Base-by-base conservation (phyloP, 2,797 vertebrate species). In the Psittacula derbiana region DNA sequence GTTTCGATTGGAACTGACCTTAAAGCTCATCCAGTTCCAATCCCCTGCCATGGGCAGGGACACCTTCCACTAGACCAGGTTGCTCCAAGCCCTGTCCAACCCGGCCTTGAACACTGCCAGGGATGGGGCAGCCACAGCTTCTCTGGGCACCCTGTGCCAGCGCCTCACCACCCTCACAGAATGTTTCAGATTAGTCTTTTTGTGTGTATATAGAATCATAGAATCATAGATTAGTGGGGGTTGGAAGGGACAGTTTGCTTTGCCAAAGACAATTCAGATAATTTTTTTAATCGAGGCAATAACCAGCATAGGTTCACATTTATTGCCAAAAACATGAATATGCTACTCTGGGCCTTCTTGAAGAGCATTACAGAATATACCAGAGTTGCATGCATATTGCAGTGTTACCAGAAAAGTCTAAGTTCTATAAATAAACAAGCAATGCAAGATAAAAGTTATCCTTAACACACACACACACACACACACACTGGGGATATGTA, bases 191-290 rank as follows among this genome's bases (percentile, higher is more conserved):
- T 95, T 49, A 93, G 86, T 85, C 64, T 66, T 90, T 74, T 41
- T 92, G 14, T 53, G 19, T 78, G 38, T 41, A 31, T 57, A 4
- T 33, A 36, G n/a, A 57, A 57, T 31, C 30, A 31, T 31, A 53
- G 17, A 53, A 53, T 33, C n/a, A 36, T 58, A 58, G 21, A 36
- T 58, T 58, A 24, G 55, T 58, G n/a, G 36, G 55, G 55, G 33
- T 24, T 33, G n/a, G n/a, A 36, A 57, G 55, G 21, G n/a, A 24
- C 14, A 58, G 55, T 58, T 58, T 58, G 61, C 69, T 95, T 96
- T 96, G n/a, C 33, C 31, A 38, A 90, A 94, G 82, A 93, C 55
- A 93, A 69, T 65, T 71, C 55, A 95, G 92, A 79, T 94, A 66
- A 75, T 36, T 93, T 89, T 89, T 95, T 86, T 90, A 27, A 85